Evolutionary conservation across 2,113 vertebrate genomes (phyloP).

Genomic region (Poecile atricapillus): DNA sequence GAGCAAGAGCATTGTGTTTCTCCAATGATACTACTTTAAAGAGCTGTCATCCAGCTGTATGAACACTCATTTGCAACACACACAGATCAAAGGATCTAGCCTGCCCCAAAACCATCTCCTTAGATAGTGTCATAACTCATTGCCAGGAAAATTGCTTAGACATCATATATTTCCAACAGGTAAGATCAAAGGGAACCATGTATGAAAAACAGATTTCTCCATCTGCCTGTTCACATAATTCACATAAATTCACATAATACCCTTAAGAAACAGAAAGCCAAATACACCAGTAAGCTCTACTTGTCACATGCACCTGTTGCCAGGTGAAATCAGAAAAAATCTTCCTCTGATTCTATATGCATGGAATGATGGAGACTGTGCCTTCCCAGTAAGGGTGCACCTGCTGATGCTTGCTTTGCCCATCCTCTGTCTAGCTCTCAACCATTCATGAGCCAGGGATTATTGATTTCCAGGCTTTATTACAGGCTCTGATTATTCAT

Average conservation of each 20-base stretch:
- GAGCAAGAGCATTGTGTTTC: neutral
- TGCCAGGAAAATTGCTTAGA: conserved; percentile 33
- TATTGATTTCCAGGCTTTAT: neutral
- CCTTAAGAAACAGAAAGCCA: neutral
- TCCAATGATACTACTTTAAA: neutral
- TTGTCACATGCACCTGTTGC: neutral
- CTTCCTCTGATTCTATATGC: neutral
- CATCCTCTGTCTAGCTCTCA: neutral
- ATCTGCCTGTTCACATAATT: neutral
- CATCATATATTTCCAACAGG: neutral
- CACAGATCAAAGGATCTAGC: neutral
- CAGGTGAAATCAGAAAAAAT: neutral
- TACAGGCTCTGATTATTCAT: neutral
- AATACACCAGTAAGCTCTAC: neutral
- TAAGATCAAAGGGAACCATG: neutral
- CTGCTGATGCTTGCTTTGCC: neutral
- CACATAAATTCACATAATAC: neutral
- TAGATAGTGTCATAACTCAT: neutral
- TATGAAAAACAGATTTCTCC: conserved; percentile 11
- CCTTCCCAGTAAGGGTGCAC: neutral
- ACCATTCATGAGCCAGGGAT: neutral
- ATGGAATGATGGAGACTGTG: neutral
- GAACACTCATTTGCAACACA: neutral
- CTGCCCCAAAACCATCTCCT: conserved; percentile 7
- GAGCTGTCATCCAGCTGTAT: neutral